Evolutionary conservation across 92 coral and sea anemone species (phyloP).

Genomic region (Metridium senile): DNA sequence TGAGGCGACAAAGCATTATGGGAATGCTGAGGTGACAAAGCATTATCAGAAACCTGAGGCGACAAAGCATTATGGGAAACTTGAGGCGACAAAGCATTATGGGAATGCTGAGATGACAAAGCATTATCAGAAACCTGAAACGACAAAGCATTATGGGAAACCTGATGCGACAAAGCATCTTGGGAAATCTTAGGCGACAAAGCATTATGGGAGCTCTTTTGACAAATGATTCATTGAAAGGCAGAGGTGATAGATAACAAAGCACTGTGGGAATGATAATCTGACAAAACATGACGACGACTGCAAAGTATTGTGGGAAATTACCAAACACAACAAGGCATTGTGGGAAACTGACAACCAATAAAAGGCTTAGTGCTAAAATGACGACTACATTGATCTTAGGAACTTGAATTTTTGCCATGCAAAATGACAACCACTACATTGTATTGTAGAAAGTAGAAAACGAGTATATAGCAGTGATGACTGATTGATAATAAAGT

Average conservation of each 20-base stretch:
- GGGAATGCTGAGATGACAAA: not conserved
- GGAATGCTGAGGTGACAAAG: not conserved
- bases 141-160: too few species aligned
- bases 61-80: not conserved
- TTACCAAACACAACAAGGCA: not conserved
- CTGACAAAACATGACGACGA: too few species aligned
- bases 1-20: not conserved
- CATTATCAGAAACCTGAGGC: not conserved
- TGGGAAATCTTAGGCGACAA: too few species aligned
- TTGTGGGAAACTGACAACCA: constrained; percentile 1
- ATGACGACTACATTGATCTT: too few species aligned
- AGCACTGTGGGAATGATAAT: not conserved
- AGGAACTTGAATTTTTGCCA: too few species aligned
- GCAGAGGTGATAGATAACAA: too few species aligned
- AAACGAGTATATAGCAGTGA: too few species aligned
- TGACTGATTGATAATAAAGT: not conserved
- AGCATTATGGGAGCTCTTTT: too few species aligned
- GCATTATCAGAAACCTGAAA: not conserved
- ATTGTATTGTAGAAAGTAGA: too few species aligned
- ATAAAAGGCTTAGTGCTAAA: not conserved
- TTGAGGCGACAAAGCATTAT: too few species aligned
- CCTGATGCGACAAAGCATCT: too few species aligned
- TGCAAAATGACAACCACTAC: too few species aligned
- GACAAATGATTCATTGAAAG: not conserved
- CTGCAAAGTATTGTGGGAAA: not conserved